Percentiles rank a stretch among this genome's conserved stretches.
Evolutionary conservation across 2,113 vertebrate species (phyloP).

Genomic region (Micromys minutus): DNA sequence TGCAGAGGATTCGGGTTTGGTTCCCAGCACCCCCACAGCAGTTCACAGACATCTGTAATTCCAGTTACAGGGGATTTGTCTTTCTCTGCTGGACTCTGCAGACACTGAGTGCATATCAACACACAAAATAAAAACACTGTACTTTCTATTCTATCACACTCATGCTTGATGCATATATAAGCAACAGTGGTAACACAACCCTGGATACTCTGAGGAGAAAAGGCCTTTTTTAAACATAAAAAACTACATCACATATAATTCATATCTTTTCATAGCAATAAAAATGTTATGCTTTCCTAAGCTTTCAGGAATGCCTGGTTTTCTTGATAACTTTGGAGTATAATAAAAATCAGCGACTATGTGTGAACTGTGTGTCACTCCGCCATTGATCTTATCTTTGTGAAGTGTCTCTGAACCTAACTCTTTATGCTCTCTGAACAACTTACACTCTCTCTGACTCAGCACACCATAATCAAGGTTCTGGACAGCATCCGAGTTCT

Average conservation of each 20-base stretch:
- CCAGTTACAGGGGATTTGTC: background rate
- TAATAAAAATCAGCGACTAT: background rate
- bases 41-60: background rate
- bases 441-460: background rate
- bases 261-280: background rate
- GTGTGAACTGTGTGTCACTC: background rate
- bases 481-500: background rate
- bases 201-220: background rate
- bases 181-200: background rate
- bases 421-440: background rate
- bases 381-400: background rate
- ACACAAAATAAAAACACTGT: background rate
- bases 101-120: background rate
- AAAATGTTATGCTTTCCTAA: background rate
- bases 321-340: background rate
- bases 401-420: background rate
- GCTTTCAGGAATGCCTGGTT: conserved; percentile 13
- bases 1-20: too few relatives aligned
- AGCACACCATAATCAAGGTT: background rate
- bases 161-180: background rate
- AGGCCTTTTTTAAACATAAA: background rate
- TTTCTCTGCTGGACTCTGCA: background rate
- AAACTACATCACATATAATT: background rate
- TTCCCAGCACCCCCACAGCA: background rate
- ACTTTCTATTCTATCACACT: background rate